phyloP scores from a whole-genome alignment of 2,113 vertebrate species.

The Pogona vitticeps region DNA sequence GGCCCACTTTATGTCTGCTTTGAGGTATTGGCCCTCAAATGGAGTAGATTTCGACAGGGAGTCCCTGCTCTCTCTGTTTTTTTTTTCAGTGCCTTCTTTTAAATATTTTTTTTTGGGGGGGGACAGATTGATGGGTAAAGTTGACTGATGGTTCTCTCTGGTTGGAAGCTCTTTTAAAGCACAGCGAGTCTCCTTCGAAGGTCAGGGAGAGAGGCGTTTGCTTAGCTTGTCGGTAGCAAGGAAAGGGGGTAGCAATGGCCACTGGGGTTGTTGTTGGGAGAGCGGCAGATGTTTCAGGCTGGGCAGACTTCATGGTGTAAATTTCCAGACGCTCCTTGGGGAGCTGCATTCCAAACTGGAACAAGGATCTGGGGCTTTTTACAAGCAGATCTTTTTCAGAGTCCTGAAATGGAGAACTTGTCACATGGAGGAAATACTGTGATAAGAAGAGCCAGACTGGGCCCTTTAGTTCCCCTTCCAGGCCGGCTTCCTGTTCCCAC shows the following conservation, averaged over 20 bases:
- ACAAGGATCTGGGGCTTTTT: not conserved
- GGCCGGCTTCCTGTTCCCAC: not conserved
- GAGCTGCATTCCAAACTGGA: conserved; percentile 25
- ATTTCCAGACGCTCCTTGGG: conserved; percentile 71
- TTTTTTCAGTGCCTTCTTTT: too few relatives aligned
- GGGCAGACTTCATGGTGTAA: conserved; percentile 69
- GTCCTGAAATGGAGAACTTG: conserved; percentile 14
- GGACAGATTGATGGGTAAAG: not conserved
- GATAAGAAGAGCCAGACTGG: too few relatives aligned
- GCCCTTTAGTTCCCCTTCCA: not conserved
- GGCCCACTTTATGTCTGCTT: too few relatives aligned
- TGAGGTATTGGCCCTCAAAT: too few relatives aligned
- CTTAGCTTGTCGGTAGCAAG: not conserved
- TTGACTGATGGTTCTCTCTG: rapidly evolving
- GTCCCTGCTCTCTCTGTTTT: too few relatives aligned
- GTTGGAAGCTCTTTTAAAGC: not conserved
- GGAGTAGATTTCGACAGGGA: too few relatives aligned
- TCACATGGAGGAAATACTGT: not conserved
- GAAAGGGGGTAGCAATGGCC: not conserved
- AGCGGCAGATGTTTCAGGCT: conserved; percentile 63
- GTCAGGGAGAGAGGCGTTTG: not conserved
- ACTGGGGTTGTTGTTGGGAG: not conserved
- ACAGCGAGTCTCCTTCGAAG: not conserved
- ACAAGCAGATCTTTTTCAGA: conserved; percentile 1
- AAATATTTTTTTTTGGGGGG: too few relatives aligned